A percentile compares a stretch with the other conserved stretches of the same genome.
Conservation (phyloP, 2,797 vertebrate species). For the Ctenopoma multispine region DNA sequence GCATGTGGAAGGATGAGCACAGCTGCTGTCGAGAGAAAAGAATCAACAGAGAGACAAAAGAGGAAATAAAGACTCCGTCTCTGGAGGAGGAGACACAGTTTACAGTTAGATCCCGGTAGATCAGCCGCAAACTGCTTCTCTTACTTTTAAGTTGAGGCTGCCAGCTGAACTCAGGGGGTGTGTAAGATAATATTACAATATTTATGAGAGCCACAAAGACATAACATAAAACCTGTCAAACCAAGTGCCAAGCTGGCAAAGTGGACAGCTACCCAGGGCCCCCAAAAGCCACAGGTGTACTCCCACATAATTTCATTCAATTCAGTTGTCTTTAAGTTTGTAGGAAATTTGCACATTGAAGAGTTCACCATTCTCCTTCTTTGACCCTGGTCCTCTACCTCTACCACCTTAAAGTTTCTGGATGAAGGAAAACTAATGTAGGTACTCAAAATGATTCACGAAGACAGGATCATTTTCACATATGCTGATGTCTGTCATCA, state of each 20-base stretch:
- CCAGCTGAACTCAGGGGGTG: conserved; percentile 3
- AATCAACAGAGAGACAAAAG: conserved; percentile 53
- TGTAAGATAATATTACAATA: conserved; percentile 12
- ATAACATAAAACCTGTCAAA: not conserved
- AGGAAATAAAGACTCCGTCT: conserved; percentile 28
- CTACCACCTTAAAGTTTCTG: too few species aligned
- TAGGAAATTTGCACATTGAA: too few species aligned
- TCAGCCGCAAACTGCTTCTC: conserved; percentile 46
- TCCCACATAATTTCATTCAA: too few species aligned
- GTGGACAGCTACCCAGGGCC: not conserved
- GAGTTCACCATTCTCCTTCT: too few species aligned
- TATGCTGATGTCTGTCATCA: too few species aligned
- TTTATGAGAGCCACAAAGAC: conserved; percentile 8
- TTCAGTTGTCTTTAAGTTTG: too few species aligned
- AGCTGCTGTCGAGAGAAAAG: conserved; percentile 44
- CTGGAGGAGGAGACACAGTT: conserved; percentile 30
- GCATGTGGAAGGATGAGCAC: conserved; percentile 61
- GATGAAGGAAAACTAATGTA: too few species aligned
- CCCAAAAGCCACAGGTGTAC: too few species aligned
- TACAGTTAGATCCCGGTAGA: conserved; percentile 40
- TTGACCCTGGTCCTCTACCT: too few species aligned
- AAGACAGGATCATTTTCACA: too few species aligned
- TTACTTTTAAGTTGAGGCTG: conserved; percentile 14
- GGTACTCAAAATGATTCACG: too few species aligned
- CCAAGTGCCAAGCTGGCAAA: not conserved